These are phyloP conservation scores for Pammene fasciana DNA, from an alignment of 2,888 invertebrate genomes.

Conservation along the genomic window DNA sequence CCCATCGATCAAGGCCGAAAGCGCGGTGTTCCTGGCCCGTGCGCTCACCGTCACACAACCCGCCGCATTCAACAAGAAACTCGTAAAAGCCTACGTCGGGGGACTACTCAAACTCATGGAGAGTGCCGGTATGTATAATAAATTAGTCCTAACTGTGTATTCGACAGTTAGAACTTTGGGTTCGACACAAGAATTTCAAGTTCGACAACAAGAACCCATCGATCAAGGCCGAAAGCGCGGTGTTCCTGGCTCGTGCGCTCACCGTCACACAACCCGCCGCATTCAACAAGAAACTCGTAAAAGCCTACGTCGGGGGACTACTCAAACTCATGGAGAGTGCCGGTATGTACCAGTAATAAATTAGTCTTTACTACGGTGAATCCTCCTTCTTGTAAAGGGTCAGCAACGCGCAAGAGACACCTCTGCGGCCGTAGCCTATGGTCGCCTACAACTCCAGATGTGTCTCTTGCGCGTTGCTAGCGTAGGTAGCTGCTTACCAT, in stretches of 20 bases:
- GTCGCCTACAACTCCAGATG: too few species aligned
- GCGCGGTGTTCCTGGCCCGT: constrained; percentile 91
- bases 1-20: constrained; percentile 94
- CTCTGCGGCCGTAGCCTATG: too few species aligned
- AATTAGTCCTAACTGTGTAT: neutral
- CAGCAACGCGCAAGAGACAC: too few species aligned
- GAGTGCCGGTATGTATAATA: constrained; percentile 85
- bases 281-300: constrained; percentile 95
- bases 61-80: constrained; percentile 92
- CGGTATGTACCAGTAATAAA: constrained; percentile 70
- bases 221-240: constrained; percentile 86
- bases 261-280: constrained; percentile 90
- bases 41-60: constrained; percentile 92
- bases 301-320: constrained; percentile 89
- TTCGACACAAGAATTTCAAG: neutral
- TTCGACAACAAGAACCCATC: neutral
- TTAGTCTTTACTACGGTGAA: neutral
- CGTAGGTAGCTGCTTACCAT: too few species aligned
- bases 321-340: constrained; percentile 91
- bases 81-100: constrained; percentile 91
- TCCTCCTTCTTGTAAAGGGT: too few species aligned
- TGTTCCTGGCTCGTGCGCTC: constrained; percentile 93
- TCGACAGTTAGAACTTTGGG: neutral
- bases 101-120: constrained; percentile 90
- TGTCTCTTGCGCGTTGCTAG: too few species aligned